Evolutionary conservation across 2,888 invertebrate species (phyloP).

Genomic region (Trachelus troglodyta): DNA sequence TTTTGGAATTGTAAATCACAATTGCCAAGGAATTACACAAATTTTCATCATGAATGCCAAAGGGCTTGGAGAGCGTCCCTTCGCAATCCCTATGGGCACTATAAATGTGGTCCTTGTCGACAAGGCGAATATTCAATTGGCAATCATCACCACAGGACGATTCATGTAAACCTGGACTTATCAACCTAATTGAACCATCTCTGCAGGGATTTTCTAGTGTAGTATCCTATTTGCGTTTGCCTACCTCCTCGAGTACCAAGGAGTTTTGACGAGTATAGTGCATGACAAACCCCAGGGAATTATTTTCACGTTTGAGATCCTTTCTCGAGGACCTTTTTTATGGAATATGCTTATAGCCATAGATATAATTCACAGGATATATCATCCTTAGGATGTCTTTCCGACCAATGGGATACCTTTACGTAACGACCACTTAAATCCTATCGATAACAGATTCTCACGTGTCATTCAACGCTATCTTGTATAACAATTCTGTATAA

Average conservation of each 20-base stretch:
- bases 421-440: not conserved
- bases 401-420: not conserved
- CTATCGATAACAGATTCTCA: not conserved
- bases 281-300: not conserved
- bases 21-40: not conserved
- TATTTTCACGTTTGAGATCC: not conserved
- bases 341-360: not conserved
- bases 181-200: not conserved
- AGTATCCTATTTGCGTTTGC: not conserved
- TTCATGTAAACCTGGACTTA: not conserved
- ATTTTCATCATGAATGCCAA: not conserved
- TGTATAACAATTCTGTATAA: not conserved
- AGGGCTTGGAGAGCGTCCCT: not conserved
- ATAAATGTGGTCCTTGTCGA: not conserved
- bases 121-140: not conserved
- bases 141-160: not conserved
- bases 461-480: not conserved
- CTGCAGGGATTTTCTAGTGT: not conserved
- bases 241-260: not conserved
- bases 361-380: not conserved
- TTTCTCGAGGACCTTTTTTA: not conserved
- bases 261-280: not conserved
- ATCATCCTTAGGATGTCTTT: not conserved
- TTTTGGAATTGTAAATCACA: no score
- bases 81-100: not conserved